phyloP scores from a whole-genome alignment of 1,140 invertebrate species.

The Leptonema lineaticorne region DNA sequence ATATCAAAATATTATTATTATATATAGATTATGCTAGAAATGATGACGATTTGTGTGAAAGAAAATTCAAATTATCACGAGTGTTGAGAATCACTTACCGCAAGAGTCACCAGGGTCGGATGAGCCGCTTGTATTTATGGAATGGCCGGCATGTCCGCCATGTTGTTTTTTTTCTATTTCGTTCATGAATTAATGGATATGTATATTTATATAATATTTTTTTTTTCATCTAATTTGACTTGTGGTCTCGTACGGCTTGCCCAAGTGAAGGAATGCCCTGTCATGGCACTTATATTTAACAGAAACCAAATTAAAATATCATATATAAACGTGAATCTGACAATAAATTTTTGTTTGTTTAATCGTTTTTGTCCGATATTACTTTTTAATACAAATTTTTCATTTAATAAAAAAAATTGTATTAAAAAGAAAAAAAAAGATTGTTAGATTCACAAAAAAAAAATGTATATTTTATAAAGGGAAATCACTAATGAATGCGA shows the following conservation, averaged over 20 bases:
- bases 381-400: too few species aligned
- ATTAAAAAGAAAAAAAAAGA: too few species aligned
- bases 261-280: conserved; percentile 20
- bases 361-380: too few species aligned
- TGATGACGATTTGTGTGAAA: conserved; percentile 9
- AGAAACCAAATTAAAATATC: not conserved
- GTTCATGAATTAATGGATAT: conserved; percentile 5
- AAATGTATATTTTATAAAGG: not conserved
- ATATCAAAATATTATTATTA: not conserved
- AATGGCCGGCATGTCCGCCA: conserved; percentile 21
- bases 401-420: too few species aligned
- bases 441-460: too few species aligned
- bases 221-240: conserved; percentile 13
- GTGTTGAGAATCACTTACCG: conserved; percentile 22
- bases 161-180: conserved; percentile 15
- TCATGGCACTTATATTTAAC: conserved; percentile 26
- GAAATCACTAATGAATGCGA: conserved; percentile 9
- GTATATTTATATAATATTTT: too few species aligned
- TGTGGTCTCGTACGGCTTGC: conserved; percentile 18
- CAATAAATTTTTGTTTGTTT: too few species aligned
- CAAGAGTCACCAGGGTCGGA: conserved; percentile 12
- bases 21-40: too few species aligned
- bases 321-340: not conserved
- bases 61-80: conserved; percentile 17
- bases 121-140: conserved; percentile 23